Conservation (phyloP, 1,140 invertebrate genomes). For the Neodiprion fabricii region DNA sequence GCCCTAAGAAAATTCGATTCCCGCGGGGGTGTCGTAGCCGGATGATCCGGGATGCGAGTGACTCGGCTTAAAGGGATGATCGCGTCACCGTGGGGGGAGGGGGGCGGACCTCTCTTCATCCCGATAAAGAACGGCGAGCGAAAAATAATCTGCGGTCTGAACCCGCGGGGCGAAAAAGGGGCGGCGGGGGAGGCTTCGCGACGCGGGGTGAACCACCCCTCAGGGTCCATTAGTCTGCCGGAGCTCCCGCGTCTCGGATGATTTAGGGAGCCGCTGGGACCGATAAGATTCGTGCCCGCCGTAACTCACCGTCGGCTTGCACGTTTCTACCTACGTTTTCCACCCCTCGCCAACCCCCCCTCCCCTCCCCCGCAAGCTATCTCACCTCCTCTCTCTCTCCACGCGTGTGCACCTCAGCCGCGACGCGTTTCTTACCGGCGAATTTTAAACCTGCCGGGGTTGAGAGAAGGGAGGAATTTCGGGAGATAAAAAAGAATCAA, state of each 20-base stretch:
- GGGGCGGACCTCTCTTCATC: too few species aligned
- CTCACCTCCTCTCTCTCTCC: slow-evolving; percentile 15
- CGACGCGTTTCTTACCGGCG: too few species aligned
- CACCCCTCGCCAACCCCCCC: not conserved
- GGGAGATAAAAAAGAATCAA: too few species aligned
- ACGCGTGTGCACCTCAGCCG: not conserved
- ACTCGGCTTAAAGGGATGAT: too few species aligned
- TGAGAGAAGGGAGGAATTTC: too few species aligned
- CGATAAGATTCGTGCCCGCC: slow-evolving; percentile 48
- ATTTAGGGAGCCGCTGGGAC: slow-evolving; percentile 49
- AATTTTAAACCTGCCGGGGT: too few species aligned
- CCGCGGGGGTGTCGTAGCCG: too few species aligned
- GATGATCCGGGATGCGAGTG: too few species aligned
- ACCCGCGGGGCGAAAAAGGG: slow-evolving; percentile 16
- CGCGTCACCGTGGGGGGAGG: too few species aligned
- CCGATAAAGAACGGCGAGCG: too few species aligned
- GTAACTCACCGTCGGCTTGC: not conserved
- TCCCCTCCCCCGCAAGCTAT: slow-evolving; percentile 6
- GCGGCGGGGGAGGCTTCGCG: not conserved
- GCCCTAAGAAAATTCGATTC: too few species aligned
- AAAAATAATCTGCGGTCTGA: not conserved
- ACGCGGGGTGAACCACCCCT: not conserved
- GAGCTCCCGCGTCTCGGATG: slow-evolving; percentile 34
- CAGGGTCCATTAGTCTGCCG: slow-evolving; percentile 40
- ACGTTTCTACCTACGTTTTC: not conserved